Evolutionary conservation across 2,888 invertebrate genomes (phyloP), one percentile per base, ranked within the genome.

Genomic region (Malthinus seriepunctatus): DNA sequence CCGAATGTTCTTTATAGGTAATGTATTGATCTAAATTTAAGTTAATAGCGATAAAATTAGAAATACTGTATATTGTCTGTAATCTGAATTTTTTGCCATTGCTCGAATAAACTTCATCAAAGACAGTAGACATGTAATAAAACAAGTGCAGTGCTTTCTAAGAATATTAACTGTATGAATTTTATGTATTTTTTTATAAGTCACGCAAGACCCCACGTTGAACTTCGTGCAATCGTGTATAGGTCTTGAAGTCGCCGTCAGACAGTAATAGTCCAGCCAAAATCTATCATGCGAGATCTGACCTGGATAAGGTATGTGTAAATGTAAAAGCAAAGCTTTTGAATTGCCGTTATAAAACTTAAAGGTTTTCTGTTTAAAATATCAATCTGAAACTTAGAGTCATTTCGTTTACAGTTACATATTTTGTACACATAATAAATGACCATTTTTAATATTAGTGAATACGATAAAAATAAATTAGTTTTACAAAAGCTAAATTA

Each of bases 231-330:
- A 66, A 66, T 63, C 67, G 67, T 71, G 71, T 71, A 70, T 63
- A 63, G 60, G 57, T 62, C 61, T 66, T 63, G 67, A 68, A 69
- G 69, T 67, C 67, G 68, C 69, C 64, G 71, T 70, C 71, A 68
- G 71, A 69, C 71, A 69, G 69, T 64, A 56, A 59, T 51, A 58
- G 64, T 63, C 64, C 64, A 60, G 62, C 49, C 54, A 50, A 48
- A 56, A 45, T 56, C 56, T 54, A 57, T 59, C 59, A 63, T 62
- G 65, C 65, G 65, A 70, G 69, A 68, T 70, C 60, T 69, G 69
- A 70, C 71, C 71, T 64, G 68, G 70, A 69, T 71, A 69, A 60
- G 32, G 38, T 44, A 39, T 9, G 45, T 42, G 34, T 14, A 53
- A 58, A 58, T 54, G 50, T 53, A 51, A 56, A 47, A 52, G 51